Evolutionary conservation across 2,888 invertebrate species (phyloP).

Genomic region (Limenitis camilla): DNA sequence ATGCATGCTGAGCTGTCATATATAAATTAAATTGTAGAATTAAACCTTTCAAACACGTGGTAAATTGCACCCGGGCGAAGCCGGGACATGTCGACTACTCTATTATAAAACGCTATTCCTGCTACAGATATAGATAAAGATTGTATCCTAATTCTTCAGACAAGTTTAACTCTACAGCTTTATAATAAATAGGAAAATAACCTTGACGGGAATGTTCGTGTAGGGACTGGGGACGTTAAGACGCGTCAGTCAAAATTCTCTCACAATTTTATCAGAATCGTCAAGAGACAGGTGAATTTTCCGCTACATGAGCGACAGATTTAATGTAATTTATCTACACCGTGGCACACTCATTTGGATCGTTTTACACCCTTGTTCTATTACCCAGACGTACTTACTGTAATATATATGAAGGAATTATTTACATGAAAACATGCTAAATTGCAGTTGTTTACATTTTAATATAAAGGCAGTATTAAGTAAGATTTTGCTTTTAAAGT

Average conservation of each 20-base stretch:
- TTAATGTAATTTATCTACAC: constrained; percentile 64
- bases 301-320: constrained; percentile 51
- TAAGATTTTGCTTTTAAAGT: no score
- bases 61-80: no score
- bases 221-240: constrained; percentile 1
- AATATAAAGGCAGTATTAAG: no score
- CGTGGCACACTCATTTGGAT: constrained; percentile 56
- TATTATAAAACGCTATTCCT: no score
- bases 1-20: no score
- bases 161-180: no score
- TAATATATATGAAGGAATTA: constrained; percentile 9
- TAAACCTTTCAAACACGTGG: no score
- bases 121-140: no score
- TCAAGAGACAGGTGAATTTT: constrained; percentile 41
- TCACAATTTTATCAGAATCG: constrained; percentile 23
- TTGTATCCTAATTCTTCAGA: no score
- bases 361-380: constrained; percentile 42
- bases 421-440: constrained; percentile 5
- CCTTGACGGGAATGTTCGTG: not conserved
- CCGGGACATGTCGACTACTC: no score
- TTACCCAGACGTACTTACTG: constrained; percentile 12
- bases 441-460: not conserved
- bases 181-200: no score
- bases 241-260: constrained; percentile 11
- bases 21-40: no score